Evolutionary conservation across 2,113 vertebrate species (phyloP).

Genomic region (Neomonachus schauinslandi): DNA sequence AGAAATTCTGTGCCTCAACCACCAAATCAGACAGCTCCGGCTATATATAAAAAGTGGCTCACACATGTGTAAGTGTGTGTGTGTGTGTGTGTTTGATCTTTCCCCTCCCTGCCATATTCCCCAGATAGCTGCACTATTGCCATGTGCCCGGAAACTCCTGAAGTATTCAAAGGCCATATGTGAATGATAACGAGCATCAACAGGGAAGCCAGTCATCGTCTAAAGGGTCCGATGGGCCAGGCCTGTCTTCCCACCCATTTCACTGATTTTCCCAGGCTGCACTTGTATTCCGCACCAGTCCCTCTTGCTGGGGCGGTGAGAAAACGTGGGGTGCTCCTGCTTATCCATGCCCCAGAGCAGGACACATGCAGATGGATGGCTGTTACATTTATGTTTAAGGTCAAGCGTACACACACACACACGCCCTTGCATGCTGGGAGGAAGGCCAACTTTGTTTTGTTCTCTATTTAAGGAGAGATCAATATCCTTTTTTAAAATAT

Average conservation of each 20-base stretch:
- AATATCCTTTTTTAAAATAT: not conserved
- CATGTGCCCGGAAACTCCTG: not conserved
- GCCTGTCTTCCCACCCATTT: not conserved
- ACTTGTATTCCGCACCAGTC: not conserved
- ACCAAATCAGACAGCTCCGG: not conserved
- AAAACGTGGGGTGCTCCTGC: not conserved
- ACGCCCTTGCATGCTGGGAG: not conserved
- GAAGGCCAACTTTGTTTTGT: not conserved
- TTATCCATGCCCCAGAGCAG: not conserved
- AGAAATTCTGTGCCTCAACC: not conserved
- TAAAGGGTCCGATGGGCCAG: not conserved
- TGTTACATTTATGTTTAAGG: not conserved
- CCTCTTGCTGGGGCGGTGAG: not conserved
- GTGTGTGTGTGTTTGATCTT: not conserved
- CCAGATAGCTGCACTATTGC: not conserved
- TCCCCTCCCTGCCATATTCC: not conserved
- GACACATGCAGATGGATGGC: not conserved
- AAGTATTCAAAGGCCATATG: not conserved
- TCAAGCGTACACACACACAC: not conserved
- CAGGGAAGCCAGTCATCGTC: not conserved
- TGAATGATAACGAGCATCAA: not conserved
- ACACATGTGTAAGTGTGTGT: not conserved
- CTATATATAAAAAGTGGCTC: not conserved
- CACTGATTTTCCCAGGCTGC: not conserved
- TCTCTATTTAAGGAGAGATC: not conserved